A percentile compares a stretch with the other conserved stretches of the same genome.
Evolutionary conservation across 2,113 vertebrate genomes (phyloP).

Genomic region (Sphyrna mokarran): DNA sequence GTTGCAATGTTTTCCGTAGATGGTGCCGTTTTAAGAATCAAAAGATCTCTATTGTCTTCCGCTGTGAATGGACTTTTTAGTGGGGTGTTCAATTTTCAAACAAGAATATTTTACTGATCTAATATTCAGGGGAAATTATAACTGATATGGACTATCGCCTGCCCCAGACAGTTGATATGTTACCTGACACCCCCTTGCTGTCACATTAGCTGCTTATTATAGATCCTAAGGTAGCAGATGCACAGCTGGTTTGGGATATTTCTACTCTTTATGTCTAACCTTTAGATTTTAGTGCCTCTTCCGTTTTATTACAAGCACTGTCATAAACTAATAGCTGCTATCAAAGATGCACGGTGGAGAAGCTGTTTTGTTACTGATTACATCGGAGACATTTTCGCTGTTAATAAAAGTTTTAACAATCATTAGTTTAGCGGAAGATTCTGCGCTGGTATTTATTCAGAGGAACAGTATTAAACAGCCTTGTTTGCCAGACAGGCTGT

Average conservation of each 20-base stretch:
- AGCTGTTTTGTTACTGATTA: neutral
- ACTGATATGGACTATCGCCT: neutral
- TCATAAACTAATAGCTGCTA: conserved; percentile 30
- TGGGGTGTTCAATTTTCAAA: conserved; percentile 1
- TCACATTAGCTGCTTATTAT: conserved; percentile 32
- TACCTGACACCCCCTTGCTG: conserved; percentile 24
- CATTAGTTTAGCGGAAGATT: neutral
- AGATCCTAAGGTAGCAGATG: conserved; percentile 29
- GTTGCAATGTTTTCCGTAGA: neutral
- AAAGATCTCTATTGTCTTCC: no score
- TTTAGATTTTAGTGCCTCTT: conserved; percentile 34
- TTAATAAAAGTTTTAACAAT: neutral
- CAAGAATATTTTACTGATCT: neutral
- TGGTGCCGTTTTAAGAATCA: neutral
- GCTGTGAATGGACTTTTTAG: neutral
- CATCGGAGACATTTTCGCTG: neutral
- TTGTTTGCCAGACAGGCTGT: neutral
- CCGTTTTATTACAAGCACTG: conserved; percentile 13
- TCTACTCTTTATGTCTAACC: conserved; percentile 35
- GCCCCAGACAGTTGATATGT: conserved; percentile 17
- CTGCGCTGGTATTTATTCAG: conserved; percentile 29
- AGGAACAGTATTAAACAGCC: neutral
- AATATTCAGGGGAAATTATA: conserved; percentile 19
- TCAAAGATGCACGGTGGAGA: neutral
- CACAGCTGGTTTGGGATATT: conserved; percentile 30